phyloP scores from a whole-genome alignment of 2,113 vertebrate genomes.

The Marmota flaviventris region DNA sequence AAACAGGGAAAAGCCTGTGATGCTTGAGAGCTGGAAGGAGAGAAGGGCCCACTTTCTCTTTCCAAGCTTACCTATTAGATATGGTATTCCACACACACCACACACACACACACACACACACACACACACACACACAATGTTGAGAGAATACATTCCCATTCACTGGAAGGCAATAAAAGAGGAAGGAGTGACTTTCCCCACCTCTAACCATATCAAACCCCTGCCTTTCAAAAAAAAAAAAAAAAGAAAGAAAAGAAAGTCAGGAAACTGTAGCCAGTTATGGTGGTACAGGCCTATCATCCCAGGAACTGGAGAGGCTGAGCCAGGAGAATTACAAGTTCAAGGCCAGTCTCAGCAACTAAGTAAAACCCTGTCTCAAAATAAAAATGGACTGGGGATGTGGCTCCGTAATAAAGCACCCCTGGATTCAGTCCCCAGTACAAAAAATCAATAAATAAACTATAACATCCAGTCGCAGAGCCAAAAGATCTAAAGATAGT shows the following conservation, averaged over 20 bases:
- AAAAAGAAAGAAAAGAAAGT: too few relatives aligned
- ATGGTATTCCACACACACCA: background rate
- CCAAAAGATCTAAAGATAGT: background rate
- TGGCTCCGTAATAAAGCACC: too few relatives aligned
- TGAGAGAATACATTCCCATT: background rate
- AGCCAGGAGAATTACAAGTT: background rate
- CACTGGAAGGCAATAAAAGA: background rate
- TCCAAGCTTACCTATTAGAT: background rate
- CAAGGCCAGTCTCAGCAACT: background rate
- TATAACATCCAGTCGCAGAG: background rate
- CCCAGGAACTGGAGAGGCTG: background rate
- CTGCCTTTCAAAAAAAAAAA: background rate
- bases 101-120: background rate
- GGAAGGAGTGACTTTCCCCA: background rate
- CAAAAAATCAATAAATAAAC: background rate
- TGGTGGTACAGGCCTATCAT: background rate
- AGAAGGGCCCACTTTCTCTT: background rate
- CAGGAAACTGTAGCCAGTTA: background rate
- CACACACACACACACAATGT: background rate
- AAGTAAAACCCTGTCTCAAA: background rate
- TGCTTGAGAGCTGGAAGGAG: background rate
- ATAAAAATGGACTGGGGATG: background rate
- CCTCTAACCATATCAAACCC: background rate
- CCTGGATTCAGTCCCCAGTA: too few relatives aligned
- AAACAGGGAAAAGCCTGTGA: background rate